These are phyloP conservation scores for Drosophila neotestacea DNA, from an alignment of 2,888 invertebrate species.

Conservation along the genomic window DNA sequence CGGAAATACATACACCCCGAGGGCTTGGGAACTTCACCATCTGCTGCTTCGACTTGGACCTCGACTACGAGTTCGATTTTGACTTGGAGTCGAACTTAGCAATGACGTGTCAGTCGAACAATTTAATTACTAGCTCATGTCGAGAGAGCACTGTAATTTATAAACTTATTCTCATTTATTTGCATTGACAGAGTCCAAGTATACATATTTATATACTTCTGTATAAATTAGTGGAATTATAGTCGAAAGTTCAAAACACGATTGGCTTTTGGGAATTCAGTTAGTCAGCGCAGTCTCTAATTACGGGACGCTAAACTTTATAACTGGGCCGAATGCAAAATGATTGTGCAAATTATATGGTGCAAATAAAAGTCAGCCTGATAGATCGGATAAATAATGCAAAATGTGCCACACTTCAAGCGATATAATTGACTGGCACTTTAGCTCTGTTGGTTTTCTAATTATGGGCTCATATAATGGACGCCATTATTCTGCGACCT, in stretches of 20 bases:
- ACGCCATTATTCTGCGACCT: slow-evolving; percentile 32
- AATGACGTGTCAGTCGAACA: slow-evolving; percentile 63
- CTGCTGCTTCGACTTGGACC: slow-evolving; percentile 47
- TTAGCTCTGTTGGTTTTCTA: slow-evolving; percentile 33
- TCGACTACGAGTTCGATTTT: neutral
- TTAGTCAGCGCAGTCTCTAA: slow-evolving; percentile 42
- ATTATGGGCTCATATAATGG: slow-evolving; percentile 56
- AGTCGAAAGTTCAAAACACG: slow-evolving; percentile 40
- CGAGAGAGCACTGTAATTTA: slow-evolving; percentile 62
- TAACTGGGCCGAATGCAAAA: slow-evolving; percentile 34
- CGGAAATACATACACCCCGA: slow-evolving; percentile 1
- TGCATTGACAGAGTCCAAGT: slow-evolving; percentile 12
- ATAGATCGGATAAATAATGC: slow-evolving; percentile 65
- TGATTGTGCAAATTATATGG: slow-evolving; percentile 62
- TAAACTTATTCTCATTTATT: slow-evolving; percentile 19
- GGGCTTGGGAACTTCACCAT: slow-evolving; percentile 63
- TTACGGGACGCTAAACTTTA: slow-evolving; percentile 31
- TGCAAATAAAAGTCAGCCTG: slow-evolving; percentile 40
- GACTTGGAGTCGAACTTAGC: slow-evolving; percentile 4
- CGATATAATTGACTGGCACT: slow-evolving; percentile 51
- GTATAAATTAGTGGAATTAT: neutral
- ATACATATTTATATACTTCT: neutral
- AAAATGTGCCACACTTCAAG: slow-evolving; percentile 34
- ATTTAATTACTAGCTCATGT: slow-evolving; percentile 68
- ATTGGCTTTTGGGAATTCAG: slow-evolving; percentile 4